Evolutionary conservation across 2,888 invertebrate species (phyloP).

Genomic region (Osedax fenrisi): DNA sequence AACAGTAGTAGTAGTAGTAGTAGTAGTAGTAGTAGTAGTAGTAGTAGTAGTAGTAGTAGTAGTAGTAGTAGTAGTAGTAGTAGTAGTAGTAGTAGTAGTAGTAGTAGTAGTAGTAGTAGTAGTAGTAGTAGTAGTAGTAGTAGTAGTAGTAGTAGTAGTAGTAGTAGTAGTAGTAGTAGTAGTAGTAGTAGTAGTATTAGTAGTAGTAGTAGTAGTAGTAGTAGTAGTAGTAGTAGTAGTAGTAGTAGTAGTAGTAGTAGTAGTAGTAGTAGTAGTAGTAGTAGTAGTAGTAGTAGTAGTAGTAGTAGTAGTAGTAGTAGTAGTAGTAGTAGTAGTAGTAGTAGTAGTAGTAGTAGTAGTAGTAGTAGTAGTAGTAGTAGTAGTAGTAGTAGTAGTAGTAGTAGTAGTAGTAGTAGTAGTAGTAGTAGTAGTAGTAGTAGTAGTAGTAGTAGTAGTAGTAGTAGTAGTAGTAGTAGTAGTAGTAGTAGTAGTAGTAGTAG

Average conservation of each 20-base stretch:
- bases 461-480: not conserved
- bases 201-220: no score
- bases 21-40: slow-evolving; percentile 5
- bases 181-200: no score
- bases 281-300: not conserved
- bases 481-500: not conserved
- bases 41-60: not conserved
- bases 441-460: not conserved
- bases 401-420: not conserved
- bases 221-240: slow-evolving; percentile 2
- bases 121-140: not conserved
- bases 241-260: not conserved
- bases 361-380: not conserved
- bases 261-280: slow-evolving; percentile 2
- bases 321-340: not conserved
- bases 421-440: slow-evolving; percentile 2
- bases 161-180: not conserved
- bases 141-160: not conserved
- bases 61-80: not conserved
- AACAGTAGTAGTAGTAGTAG: slow-evolving; percentile 9
- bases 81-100: slow-evolving; percentile 5
- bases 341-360: not conserved
- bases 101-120: slow-evolving; percentile 2
- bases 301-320: slow-evolving; percentile 2
- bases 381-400: not conserved